Base-by-base conservation (phyloP, 1,140 invertebrate genomes). In the Chlorops oryzae region DNA sequence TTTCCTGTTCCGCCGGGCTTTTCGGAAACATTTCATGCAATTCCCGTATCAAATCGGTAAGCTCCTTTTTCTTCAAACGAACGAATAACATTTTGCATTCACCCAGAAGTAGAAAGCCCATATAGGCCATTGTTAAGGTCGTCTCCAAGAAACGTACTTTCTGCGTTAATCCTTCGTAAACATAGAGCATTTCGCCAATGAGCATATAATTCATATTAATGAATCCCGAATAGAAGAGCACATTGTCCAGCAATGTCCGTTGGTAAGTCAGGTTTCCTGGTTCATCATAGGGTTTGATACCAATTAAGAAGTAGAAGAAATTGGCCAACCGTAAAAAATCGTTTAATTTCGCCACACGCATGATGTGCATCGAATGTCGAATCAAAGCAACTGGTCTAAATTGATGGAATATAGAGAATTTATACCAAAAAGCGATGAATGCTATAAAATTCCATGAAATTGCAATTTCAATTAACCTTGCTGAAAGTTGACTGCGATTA, bases 111-210 rank as follows among this genome's bases (percentile, higher is more conserved):
- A 68, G 55, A 32, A 68, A 69, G 5, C 65, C 63, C 12, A 68
- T 68, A 18, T 68, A 69, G 0, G 62, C 62, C 54, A 68, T 48
- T 1, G 56, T 59, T 20, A 58, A 61, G 3, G 63, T 59, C n/a
- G 61, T 55, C 4, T 68, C 56, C 3, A 64, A 34, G 2, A 63
- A 45, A 2, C 62, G 37, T 24, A 45, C 42, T 0, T 58, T 58
- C 2, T 52, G 39, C 10, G 27, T 32, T 2, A 64, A 20, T 3
- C 59, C 50, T 4, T 62, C 9, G 12, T 55, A 9, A 6, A 65
- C 54, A 41, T 55, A 65, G 1, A 61, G 12, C 3, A 57, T 5
- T 46, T 69, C 65, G 1, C 39, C 53, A 0, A 51, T 2, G 1
- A 57, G 13, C 3, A 44, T 43, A 1, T 47, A 1, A 27, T 41